Evolutionary conservation across 2,888 invertebrate genomes (phyloP).

Genomic region (Cantharis rufa): DNA sequence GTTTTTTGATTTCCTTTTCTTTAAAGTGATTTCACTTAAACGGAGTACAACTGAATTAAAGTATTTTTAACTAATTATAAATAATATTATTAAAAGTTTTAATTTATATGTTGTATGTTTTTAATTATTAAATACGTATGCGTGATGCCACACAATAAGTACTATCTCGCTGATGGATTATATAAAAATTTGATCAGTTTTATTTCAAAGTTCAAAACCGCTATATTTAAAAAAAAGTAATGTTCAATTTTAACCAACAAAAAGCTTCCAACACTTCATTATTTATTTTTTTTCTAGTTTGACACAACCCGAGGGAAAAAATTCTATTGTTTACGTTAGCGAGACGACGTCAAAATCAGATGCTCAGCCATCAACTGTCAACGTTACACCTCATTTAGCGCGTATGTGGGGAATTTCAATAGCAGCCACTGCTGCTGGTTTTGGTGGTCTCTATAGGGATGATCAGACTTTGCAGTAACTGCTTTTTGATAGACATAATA

Average conservation of each 20-base stretch:
- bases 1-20: not conserved
- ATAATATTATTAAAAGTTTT: not conserved
- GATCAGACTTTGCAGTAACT: constrained; percentile 11
- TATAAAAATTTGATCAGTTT: not conserved
- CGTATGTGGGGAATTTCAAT: constrained; percentile 36
- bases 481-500: constrained; percentile 16
- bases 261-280: constrained; percentile 14
- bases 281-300: constrained; percentile 15
- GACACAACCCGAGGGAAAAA: constrained; percentile 10
- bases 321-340: constrained; percentile 32
- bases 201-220: not conserved
- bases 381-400: constrained; percentile 34
- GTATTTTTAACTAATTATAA: not conserved
- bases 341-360: constrained; percentile 31
- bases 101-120: not conserved
- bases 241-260: not conserved
- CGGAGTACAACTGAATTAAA: not conserved
- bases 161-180: not conserved
- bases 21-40: no score
- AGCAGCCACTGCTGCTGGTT: constrained; percentile 6
- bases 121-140: not conserved
- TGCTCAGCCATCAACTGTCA: constrained; percentile 34
- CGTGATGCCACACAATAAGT: not conserved
- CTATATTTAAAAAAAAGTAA: not conserved
- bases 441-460: constrained; percentile 16